Conservation (phyloP, 2,797 vertebrate genomes). For the Hemitrygon akajei region DNA sequence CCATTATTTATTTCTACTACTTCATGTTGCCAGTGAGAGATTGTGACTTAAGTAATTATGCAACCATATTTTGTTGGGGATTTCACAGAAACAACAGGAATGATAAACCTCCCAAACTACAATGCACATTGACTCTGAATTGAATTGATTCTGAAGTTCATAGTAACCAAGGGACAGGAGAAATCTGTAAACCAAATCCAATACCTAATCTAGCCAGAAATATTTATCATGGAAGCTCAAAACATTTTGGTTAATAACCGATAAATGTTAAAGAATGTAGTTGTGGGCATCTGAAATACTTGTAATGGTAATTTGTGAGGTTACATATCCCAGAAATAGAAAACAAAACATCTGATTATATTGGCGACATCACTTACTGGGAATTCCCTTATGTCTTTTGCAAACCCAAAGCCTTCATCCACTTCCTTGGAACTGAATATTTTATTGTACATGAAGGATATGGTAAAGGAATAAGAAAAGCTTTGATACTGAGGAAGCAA, state of each 20-base stretch:
- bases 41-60: no score
- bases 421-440: not conserved
- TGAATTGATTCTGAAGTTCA: not conserved
- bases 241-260: not conserved
- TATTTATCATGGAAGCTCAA: not conserved
- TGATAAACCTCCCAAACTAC: not conserved
- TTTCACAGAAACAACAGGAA: not conserved
- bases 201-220: not conserved
- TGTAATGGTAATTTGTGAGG: not conserved
- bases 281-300: not conserved
- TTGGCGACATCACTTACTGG: not conserved
- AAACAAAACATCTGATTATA: not conserved
- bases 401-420: not conserved
- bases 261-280: not conserved
- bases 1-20: no score
- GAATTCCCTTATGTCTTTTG: not conserved
- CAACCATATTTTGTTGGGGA: no score
- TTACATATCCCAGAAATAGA: not conserved
- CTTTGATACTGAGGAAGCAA: not conserved
- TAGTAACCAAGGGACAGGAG: not conserved
- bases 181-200: not conserved
- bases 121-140: not conserved
- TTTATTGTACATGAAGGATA: not conserved
- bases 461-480: not conserved
- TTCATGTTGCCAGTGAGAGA: no score